Base-by-base conservation (phyloP, 2,797 vertebrate genomes). In the Amniataba percoides region DNA sequence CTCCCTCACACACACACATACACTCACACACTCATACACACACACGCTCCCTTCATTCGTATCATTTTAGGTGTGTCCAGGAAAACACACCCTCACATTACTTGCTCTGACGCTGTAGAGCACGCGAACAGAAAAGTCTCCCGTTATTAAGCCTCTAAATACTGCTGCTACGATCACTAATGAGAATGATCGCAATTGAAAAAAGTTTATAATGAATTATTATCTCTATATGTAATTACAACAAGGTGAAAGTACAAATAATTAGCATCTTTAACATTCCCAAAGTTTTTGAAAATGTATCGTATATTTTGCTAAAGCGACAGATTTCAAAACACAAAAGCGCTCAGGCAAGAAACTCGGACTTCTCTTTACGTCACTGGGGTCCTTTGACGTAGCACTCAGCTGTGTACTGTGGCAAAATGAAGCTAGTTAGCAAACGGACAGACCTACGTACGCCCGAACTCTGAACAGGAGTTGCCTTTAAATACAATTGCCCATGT, bases 331-430 rank as follows among this genome's bases (percentile, higher is more conserved):
- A 51, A 65, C 2, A 39, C 7, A 57, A 71, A 84, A 62, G 48
- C 80, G 71, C 83, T 81, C 88, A 87, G 89, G 89, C 87, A 56
- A 53, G 7, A 43, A 19, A 58, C n/a, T n/a, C 69, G 63, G 71
- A 7, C 70, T 6, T 23, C 3, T 52, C 2, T 0, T 34, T n/a
- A 77, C 78, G 79, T 86, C 78, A 70, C 0, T 2, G 31, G 74
- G 88, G 87, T 86, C 88, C 83, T 71, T 45, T 74, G 55, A 68
- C 70, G 66, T 59, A 14, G 21, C 36, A 19, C 66, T 42, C 51
- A 16, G 62, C 71, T 31, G 73, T 82, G 57, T 39, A 43, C 77
- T 70, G 70, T 64, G 15, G 70, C 18, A 23, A 18, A 69, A 46
- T 27, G 11, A 66, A 57, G 53, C 14, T 68, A 36, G 64, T 46